Percentiles rank a stretch among this genome's conserved stretches.
These are phyloP conservation scores for Oreochromis spilurus DNA, from an alignment of 2,113 vertebrate species.

Conservation along the genomic window DNA sequence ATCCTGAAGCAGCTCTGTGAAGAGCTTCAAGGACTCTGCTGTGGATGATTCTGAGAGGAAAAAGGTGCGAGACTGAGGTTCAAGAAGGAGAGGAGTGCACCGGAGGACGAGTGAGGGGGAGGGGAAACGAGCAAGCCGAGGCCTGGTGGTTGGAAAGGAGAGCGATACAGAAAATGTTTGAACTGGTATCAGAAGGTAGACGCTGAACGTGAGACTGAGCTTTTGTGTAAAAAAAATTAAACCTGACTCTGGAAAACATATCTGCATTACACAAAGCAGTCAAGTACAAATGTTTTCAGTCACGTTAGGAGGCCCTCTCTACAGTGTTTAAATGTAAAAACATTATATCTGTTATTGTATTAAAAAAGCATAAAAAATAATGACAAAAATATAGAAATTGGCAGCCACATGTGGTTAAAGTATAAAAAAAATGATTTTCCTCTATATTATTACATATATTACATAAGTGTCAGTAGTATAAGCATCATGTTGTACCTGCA, in stretches of 20 bases:
- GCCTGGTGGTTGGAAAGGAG: slow-evolving; percentile 35
- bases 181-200: not conserved
- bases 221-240: not conserved
- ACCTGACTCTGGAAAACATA: not conserved
- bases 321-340: not conserved
- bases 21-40: not conserved
- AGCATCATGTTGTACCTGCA: not conserved
- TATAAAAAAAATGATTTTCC: not conserved
- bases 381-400: not conserved
- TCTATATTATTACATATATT: not conserved
- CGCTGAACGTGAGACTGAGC: not conserved
- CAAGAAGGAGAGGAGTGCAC: not conserved
- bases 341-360: not conserved
- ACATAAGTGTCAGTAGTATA: not conserved
- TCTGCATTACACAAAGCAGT: not conserved
- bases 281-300: not conserved
- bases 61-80: slow-evolving; percentile 18
- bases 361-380: not conserved
- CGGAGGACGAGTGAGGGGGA: slow-evolving; percentile 15
- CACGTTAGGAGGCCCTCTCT: not conserved
- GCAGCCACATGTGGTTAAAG: not conserved
- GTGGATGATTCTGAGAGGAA: slow-evolving; percentile 13
- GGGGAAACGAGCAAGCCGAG: not conserved
- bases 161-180: not conserved
- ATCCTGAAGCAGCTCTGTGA: not conserved